Percentiles rank a stretch among this genome's conserved stretches.
phyloP scores from a whole-genome alignment of 2,797 vertebrate species.

The Telmatherina bonti region DNA sequence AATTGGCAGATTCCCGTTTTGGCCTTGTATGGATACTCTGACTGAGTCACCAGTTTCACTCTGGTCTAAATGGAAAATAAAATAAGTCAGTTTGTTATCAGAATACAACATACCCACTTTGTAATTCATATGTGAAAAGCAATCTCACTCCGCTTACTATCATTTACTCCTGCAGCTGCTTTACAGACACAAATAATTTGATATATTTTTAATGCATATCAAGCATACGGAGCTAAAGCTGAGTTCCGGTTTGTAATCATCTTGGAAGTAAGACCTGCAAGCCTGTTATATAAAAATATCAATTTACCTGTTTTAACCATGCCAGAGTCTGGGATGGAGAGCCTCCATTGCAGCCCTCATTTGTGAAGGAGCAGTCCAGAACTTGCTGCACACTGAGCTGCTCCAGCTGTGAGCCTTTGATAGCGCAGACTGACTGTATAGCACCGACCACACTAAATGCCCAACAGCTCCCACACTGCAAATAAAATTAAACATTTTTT shows the following conservation, averaged over 20 bases:
- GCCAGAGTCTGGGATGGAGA: conserved; percentile 81
- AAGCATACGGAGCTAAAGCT: not conserved
- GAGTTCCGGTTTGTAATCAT: not conserved
- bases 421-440: conserved; percentile 86
- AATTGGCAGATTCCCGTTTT: conserved; percentile 86
- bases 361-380: conserved; percentile 89
- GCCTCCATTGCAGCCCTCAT: conserved; percentile 88
- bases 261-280: not conserved
- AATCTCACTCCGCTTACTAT: conserved; percentile 8
- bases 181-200: not conserved
- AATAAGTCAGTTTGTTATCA: not conserved
- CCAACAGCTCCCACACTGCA: conserved; percentile 94
- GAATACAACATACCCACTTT: not conserved
- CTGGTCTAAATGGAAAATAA: conserved; percentile 77
- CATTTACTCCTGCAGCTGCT: not conserved
- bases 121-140: not conserved
- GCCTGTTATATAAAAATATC: conserved; percentile 5
- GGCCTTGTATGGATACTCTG: conserved; percentile 89
- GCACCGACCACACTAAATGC: conserved; percentile 92
- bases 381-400: conserved; percentile 93
- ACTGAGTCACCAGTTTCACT: conserved; percentile 86
- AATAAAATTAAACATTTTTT: not conserved
- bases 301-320: conserved; percentile 89
- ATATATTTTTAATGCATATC: not conserved
- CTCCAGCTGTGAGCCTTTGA: conserved; percentile 78